Evolutionary conservation across 1,140 invertebrate species (phyloP).

Genomic region (Neotoxoptera formosana): DNA sequence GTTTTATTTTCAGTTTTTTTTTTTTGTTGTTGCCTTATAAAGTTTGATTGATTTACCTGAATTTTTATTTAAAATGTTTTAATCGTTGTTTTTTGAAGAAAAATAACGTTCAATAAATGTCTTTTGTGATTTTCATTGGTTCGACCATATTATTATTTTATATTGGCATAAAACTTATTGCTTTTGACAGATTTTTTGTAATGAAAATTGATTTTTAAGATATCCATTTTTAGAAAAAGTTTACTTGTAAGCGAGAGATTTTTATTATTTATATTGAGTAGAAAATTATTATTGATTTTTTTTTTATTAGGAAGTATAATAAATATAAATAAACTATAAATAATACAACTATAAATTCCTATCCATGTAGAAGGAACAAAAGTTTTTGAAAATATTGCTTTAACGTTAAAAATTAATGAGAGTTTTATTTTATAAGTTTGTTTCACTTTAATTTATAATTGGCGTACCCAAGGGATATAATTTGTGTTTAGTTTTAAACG

Average conservation of each 20-base stretch:
- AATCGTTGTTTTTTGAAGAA: neutral
- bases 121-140: neutral
- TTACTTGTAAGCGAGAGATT: neutral
- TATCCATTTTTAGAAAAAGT: neutral
- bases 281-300: neutral
- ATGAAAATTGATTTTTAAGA: neutral
- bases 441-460: conserved; percentile 28
- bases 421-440: neutral
- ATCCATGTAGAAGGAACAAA: neutral
- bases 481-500: neutral
- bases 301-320: neutral
- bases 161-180: neutral
- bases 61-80: neutral
- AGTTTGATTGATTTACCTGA: neutral
- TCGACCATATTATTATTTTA: neutral
- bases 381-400: neutral
- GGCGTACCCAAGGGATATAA: neutral
- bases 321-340: no score
- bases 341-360: neutral
- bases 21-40: neutral
- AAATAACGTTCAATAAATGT: neutral
- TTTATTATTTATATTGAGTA: neutral
- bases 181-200: neutral
- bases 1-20: neutral
- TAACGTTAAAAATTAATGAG: neutral